These are phyloP conservation scores for Seriola quinqueradiata DNA, from an alignment of 2,113 vertebrate genomes.

Conservation along the genomic window DNA sequence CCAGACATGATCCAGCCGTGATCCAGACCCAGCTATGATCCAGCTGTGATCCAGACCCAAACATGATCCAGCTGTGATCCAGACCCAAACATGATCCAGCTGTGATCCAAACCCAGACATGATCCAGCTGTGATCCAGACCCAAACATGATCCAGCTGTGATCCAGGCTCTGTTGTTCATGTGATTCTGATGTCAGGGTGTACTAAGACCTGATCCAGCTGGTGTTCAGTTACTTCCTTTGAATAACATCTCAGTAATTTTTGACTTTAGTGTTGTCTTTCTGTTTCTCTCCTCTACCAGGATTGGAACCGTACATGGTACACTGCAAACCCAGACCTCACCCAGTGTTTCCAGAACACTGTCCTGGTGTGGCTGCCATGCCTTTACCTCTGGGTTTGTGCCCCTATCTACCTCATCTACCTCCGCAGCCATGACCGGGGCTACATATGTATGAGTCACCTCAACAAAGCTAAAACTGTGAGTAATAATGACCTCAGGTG, in stretches of 20 bases:
- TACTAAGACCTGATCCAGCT: too few relatives aligned
- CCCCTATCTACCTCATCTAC: constrained; percentile 90
- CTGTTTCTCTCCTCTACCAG: constrained; percentile 70
- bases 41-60: too few relatives aligned
- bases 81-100: too few relatives aligned
- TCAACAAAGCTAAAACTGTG: constrained; percentile 97
- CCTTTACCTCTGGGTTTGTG: constrained; percentile 91
- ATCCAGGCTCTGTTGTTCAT: not conserved
- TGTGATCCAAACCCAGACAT: too few relatives aligned
- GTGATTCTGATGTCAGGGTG: not conserved
- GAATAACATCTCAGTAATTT: not conserved
- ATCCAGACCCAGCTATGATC: too few relatives aligned
- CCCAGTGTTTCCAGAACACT: constrained; percentile 95
- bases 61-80: too few relatives aligned
- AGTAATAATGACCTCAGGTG: constrained; percentile 43
- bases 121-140: too few relatives aligned
- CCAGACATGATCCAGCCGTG: too few relatives aligned
- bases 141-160: too few relatives aligned
- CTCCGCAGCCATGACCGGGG: constrained; percentile 87
- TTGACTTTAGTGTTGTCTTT: not conserved
- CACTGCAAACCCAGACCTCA: constrained; percentile 90
- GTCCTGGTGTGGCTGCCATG: constrained; percentile 93
- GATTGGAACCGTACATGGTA: constrained; percentile 94
- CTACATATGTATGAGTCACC: constrained; percentile 94
- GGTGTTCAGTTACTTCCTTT: not conserved